A percentile compares a stretch with the other conserved stretches of the same genome.
Evolutionary conservation across 2,888 invertebrate genomes (phyloP).

Genomic region (Tenthredo amoena): DNA sequence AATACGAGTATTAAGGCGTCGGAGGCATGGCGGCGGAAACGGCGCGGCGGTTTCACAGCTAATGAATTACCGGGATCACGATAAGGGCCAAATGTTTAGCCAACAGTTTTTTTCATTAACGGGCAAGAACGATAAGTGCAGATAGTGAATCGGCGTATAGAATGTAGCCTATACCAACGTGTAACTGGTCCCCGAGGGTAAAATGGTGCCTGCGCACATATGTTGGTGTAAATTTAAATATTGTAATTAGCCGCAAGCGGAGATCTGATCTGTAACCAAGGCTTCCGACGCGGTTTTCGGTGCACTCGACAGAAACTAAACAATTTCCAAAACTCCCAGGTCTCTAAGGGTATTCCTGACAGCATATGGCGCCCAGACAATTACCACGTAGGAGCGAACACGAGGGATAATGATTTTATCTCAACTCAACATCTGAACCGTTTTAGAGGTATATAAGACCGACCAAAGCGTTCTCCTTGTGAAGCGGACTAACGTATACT

Average conservation of each 20-base stretch:
- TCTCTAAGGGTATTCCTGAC: conserved; percentile 55
- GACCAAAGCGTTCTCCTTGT: conserved; percentile 6
- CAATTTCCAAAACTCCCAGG: conserved; percentile 47
- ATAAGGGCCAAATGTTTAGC: conserved; percentile 74
- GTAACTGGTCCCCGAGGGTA: neutral
- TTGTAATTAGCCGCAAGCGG: conserved; percentile 70
- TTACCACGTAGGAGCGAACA: conserved; percentile 60
- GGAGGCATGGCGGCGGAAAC: neutral
- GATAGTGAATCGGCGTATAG: conserved; percentile 41
- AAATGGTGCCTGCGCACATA: conserved; percentile 62
- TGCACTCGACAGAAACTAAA: conserved; percentile 41
- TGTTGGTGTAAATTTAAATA: conserved; percentile 74
- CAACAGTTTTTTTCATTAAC: conserved; percentile 69
- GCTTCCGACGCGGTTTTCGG: conserved; percentile 44
- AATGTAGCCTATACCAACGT: neutral
- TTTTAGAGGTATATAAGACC: conserved; percentile 35
- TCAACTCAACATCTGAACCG: conserved; percentile 43
- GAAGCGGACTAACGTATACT: conserved; percentile 4
- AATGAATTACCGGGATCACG: conserved; percentile 74
- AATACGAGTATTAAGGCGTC: neutral
- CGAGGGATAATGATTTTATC: conserved; percentile 53
- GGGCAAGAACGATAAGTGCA: conserved; percentile 32
- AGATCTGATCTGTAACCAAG: conserved; percentile 41
- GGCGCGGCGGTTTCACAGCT: conserved; percentile 56
- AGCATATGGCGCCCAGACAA: conserved; percentile 72